A percentile compares a stretch with the other conserved stretches of the same genome.
Evolutionary conservation across 2,797 vertebrate species (phyloP).

Genomic region (Trachops cirrhosus): DNA sequence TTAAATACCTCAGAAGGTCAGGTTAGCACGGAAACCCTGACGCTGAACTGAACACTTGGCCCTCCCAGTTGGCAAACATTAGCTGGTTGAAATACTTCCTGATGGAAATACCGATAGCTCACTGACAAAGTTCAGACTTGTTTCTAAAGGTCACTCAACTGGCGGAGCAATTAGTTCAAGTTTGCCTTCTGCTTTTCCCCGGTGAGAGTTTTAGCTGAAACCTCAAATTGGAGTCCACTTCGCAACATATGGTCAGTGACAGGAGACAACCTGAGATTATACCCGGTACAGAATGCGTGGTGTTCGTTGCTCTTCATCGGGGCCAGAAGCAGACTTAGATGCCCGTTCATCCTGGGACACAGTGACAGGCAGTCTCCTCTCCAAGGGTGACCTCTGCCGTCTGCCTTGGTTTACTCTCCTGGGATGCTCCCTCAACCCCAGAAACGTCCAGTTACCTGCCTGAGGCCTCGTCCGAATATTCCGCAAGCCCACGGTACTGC

Average conservation of each 20-base stretch:
- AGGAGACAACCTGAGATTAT: background rate
- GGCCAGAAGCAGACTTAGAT: background rate
- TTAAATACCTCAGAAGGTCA: conserved; percentile 76
- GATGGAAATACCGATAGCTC: conserved; percentile 65
- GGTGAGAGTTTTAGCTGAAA: conserved; percentile 22
- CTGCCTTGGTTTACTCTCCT: accelerated
- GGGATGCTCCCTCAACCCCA: background rate
- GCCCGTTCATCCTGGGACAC: accelerated
- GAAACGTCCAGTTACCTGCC: background rate
- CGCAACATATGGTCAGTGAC: background rate
- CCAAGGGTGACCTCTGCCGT: background rate
- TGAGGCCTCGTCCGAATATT: background rate
- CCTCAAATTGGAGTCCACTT: background rate
- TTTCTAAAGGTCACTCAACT: conserved; percentile 70
- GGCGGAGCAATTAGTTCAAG: conserved; percentile 62
- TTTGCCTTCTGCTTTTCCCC: conserved; percentile 62
- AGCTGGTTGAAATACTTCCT: conserved; percentile 73
- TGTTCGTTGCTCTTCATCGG: background rate
- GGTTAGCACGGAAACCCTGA: conserved; percentile 57
- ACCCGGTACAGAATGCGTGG: background rate
- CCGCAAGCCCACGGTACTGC: background rate
- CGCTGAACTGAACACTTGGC: background rate
- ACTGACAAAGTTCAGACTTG: conserved; percentile 65
- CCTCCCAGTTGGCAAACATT: conserved; percentile 71
- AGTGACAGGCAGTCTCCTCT: background rate